Evolutionary conservation across 2,797 vertebrate species (phyloP).

Genomic region (Bovichtus diacanthus): DNA sequence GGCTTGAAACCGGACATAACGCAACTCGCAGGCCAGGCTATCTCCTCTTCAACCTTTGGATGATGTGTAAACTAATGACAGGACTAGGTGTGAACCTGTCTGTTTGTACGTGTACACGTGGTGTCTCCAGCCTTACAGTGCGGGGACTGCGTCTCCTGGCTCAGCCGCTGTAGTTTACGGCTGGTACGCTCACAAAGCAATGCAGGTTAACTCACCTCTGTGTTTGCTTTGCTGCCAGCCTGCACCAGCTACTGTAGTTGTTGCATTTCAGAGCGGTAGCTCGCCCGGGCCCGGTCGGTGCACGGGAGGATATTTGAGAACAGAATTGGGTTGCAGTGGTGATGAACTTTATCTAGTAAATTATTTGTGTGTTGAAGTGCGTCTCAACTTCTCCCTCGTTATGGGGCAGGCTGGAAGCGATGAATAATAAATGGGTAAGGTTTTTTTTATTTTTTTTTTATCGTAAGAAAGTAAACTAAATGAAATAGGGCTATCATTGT

Average conservation of each 20-base stretch:
- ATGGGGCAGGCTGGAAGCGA: not conserved
- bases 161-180: slow-evolving; percentile 36
- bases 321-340: slow-evolving; percentile 46
- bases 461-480: not conserved
- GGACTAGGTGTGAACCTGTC: slow-evolving; percentile 3
- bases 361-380: slow-evolving; percentile 72
- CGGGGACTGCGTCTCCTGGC: not conserved
- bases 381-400: slow-evolving; percentile 45
- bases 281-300: not conserved
- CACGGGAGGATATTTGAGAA: slow-evolving; percentile 63
- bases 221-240: slow-evolving; percentile 54
- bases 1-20: slow-evolving; percentile 11
- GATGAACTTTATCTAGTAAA: slow-evolving; percentile 69
- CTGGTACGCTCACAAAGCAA: not conserved
- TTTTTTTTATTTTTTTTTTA: not conserved
- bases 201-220: slow-evolving; percentile 54
- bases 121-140: slow-evolving; percentile 24
- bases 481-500: not conserved
- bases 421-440: slow-evolving; percentile 22
- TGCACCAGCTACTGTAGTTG: not conserved
- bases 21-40: not conserved
- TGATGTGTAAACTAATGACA: slow-evolving; percentile 25
- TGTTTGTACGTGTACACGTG: slow-evolving; percentile 50
- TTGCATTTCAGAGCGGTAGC: not conserved
- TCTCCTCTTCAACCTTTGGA: slow-evolving; percentile 34